phyloP scores from a whole-genome alignment of 2,797 vertebrate species.

The Fringilla coelebs region DNA sequence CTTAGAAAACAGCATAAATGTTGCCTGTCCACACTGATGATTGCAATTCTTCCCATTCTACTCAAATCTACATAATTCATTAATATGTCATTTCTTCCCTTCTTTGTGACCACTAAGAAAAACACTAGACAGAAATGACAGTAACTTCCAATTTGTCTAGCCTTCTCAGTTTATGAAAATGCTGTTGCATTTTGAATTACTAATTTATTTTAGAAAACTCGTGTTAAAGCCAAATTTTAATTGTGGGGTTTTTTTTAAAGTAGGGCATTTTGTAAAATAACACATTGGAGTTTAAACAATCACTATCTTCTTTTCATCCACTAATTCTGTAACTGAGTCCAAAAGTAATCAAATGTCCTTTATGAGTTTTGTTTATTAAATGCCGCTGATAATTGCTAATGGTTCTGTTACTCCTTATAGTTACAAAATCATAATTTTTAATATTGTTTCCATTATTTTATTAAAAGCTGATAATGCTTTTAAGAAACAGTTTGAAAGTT shows the following conservation, averaged over 20 bases:
- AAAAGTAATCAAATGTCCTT: slow-evolving; percentile 61
- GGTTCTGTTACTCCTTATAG: slow-evolving; percentile 3
- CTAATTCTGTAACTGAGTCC: slow-evolving; percentile 51
- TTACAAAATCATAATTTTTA: slow-evolving; percentile 25
- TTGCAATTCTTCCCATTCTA: slow-evolving; percentile 16
- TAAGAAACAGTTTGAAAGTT: slow-evolving; percentile 20
- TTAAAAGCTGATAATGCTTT: slow-evolving; percentile 23
- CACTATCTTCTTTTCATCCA: slow-evolving; percentile 32
- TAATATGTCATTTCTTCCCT: slow-evolving; percentile 12
- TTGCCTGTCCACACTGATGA: not conserved
- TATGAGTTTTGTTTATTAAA: slow-evolving; percentile 56
- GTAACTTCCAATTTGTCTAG: slow-evolving; percentile 19
- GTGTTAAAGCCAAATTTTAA: slow-evolving; percentile 56
- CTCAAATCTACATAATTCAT: slow-evolving; percentile 27
- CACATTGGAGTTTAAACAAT: slow-evolving; percentile 54
- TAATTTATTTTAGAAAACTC: slow-evolving; percentile 32
- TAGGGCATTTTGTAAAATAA: slow-evolving; percentile 19
- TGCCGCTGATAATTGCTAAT: not conserved
- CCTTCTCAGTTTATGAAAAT: slow-evolving; percentile 2
- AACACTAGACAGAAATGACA: not conserved
- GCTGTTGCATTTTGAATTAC: not conserved
- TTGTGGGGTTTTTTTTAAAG: slow-evolving; percentile 7
- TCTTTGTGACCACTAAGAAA: not conserved
- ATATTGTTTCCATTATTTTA: slow-evolving; percentile 59
- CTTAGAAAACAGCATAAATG: not conserved